phyloP scores from a whole-genome alignment of 2,113 vertebrate genomes.

The Sardina pilchardus region DNA sequence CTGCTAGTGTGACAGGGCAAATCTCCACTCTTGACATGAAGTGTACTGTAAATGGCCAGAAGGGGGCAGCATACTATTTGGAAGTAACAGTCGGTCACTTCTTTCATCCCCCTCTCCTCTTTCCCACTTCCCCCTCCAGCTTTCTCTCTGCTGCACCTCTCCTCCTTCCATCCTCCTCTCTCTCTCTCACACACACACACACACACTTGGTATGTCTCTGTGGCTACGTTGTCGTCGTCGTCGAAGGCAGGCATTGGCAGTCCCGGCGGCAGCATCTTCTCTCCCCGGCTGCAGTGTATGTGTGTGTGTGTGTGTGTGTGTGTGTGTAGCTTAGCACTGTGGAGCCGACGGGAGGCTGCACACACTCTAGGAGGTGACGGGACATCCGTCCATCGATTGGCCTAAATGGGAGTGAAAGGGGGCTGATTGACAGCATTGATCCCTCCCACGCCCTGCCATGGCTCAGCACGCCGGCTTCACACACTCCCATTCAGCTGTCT shows the following conservation, averaged over 20 bases:
- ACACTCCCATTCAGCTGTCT: neutral
- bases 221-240: too few relatives aligned
- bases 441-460: neutral
- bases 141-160: neutral
- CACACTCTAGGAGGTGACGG: neutral
- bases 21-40: neutral
- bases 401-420: neutral
- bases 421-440: neutral
- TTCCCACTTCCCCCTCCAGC: neutral
- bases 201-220: neutral
- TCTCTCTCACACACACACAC: neutral
- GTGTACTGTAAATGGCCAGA: neutral
- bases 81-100: neutral
- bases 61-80: neutral
- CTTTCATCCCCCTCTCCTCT: neutral
- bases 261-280: too few relatives aligned
- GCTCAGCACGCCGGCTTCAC: neutral
- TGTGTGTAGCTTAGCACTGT: too few relatives aligned
- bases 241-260: too few relatives aligned
- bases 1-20: neutral
- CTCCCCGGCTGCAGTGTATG: too few relatives aligned
- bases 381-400: conserved; percentile 6
- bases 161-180: neutral
- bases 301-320: too few relatives aligned
- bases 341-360: neutral